Percentiles rank a stretch among this genome's conserved stretches.
Conservation (phyloP, 2,888 invertebrate species). For the Laothoe populi region DNA sequence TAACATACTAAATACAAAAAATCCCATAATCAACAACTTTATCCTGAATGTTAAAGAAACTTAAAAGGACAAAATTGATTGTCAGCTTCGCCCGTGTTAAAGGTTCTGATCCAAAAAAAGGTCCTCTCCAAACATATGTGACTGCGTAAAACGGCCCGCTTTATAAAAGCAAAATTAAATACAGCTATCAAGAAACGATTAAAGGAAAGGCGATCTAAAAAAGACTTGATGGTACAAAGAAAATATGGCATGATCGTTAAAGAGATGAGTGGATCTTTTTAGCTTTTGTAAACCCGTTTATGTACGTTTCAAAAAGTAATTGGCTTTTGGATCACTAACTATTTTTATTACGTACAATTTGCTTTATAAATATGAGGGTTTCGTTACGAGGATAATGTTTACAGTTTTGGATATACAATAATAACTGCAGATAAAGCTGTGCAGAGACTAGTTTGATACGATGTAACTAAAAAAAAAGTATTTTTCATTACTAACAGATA, state of each 20-base stretch:
- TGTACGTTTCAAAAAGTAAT: conserved; percentile 53
- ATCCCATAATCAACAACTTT: not conserved
- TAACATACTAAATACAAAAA: not conserved
- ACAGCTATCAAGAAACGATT: conserved; percentile 41
- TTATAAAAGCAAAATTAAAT: conserved; percentile 42
- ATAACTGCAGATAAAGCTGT: not conserved
- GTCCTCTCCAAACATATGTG: not conserved
- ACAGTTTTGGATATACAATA: not conserved
- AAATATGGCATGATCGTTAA: conserved; percentile 54
- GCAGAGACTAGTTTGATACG: too few relatives aligned
- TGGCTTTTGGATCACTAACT: conserved; percentile 46
- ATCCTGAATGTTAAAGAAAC: not conserved
- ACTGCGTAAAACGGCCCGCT: conserved; percentile 1
- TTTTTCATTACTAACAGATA: too few relatives aligned
- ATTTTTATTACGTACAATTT: not conserved
- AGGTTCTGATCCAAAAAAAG: not conserved
- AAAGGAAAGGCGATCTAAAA: conserved; percentile 48
- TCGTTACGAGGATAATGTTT: not conserved
- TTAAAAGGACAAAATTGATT: not conserved
- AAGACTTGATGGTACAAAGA: conserved; percentile 52
- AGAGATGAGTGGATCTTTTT: conserved; percentile 54
- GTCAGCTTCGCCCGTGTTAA: not conserved
- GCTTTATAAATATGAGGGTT: not conserved
- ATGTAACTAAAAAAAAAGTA: too few relatives aligned
- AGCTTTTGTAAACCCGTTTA: conserved; percentile 48